Percentiles rank a stretch among this genome's conserved stretches.
phyloP scores from a whole-genome alignment of 1,140 invertebrate species.

The Pectinophora gossypiella region DNA sequence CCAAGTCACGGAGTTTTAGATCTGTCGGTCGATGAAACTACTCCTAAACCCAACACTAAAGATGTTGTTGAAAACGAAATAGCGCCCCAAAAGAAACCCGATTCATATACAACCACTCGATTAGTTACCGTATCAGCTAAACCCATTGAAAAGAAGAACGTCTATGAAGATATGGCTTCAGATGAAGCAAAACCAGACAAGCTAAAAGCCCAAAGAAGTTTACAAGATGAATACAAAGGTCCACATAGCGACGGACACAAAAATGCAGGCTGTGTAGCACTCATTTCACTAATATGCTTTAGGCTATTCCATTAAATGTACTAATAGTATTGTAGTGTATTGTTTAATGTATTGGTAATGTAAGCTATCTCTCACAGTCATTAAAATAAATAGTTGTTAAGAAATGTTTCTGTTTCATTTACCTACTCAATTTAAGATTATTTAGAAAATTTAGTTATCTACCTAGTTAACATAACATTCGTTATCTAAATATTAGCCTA shows the following conservation, averaged over 20 bases:
- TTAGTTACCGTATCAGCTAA: conserved; percentile 59
- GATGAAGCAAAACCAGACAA: conserved; percentile 55
- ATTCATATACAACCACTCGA: conserved; percentile 39
- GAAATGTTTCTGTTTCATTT: too few relatives aligned
- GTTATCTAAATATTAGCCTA: too few relatives aligned
- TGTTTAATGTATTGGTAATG: too few relatives aligned
- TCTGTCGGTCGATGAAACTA: conserved; percentile 1
- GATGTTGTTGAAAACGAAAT: conserved; percentile 5
- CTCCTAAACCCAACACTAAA: conserved; percentile 14
- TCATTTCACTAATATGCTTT: conserved; percentile 28
- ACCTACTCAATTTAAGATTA: too few relatives aligned
- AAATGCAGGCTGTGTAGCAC: conserved; percentile 22
- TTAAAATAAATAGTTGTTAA: too few relatives aligned
- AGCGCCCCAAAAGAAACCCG: conserved; percentile 5
- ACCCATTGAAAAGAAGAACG: conserved; percentile 34
- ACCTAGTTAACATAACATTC: too few relatives aligned
- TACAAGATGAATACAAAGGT: conserved; percentile 35
- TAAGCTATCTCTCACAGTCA: too few relatives aligned
- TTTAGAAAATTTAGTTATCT: too few relatives aligned
- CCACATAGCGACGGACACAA: conserved; percentile 23
- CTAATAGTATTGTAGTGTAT: too few relatives aligned
- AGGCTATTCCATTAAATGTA: conserved; percentile 28
- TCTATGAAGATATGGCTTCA: conserved; percentile 45
- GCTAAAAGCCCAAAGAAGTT: conserved; percentile 49
- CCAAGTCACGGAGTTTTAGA: conserved; percentile 9